phyloP scores from a whole-genome alignment of 2,113 vertebrate species.

The Cryptomyrus ogoouensis region DNA sequence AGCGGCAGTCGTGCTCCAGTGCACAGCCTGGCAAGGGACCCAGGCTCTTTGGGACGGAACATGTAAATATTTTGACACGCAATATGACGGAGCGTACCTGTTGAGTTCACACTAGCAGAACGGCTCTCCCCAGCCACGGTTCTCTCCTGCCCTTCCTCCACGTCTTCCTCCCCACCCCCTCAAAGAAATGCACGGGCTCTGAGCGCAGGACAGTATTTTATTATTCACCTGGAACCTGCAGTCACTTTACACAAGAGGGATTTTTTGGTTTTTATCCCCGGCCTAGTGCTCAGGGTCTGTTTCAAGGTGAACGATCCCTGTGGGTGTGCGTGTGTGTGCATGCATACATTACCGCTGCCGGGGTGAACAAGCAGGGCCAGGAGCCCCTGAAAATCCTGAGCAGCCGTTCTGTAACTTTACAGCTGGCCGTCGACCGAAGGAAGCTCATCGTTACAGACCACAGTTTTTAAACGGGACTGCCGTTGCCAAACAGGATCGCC shows the following conservation, averaged over 20 bases:
- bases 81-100: conserved; percentile 57
- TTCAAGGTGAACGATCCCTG: neutral
- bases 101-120: conserved; percentile 49
- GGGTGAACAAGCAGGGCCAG: neutral
- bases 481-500: neutral
- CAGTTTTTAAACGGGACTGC: neutral
- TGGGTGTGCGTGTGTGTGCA: neutral
- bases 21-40: conserved; percentile 35
- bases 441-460: neutral
- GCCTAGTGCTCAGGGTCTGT: neutral
- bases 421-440: neutral
- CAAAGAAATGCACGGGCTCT: neutral
- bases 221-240: neutral
- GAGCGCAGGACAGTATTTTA: neutral
- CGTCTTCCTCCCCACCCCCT: neutral
- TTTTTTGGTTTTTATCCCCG: neutral
- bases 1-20: conserved; percentile 1
- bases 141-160: conserved; percentile 42
- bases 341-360: neutral
- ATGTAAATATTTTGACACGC: conserved; percentile 67
- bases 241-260: neutral
- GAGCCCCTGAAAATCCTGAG: neutral
- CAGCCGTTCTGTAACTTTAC: neutral
- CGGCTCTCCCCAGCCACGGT: conserved; percentile 41
- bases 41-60: conserved; percentile 44